phyloP scores from a whole-genome alignment of 2,888 invertebrate species.

The Phytoseiulus persimilis region DNA sequence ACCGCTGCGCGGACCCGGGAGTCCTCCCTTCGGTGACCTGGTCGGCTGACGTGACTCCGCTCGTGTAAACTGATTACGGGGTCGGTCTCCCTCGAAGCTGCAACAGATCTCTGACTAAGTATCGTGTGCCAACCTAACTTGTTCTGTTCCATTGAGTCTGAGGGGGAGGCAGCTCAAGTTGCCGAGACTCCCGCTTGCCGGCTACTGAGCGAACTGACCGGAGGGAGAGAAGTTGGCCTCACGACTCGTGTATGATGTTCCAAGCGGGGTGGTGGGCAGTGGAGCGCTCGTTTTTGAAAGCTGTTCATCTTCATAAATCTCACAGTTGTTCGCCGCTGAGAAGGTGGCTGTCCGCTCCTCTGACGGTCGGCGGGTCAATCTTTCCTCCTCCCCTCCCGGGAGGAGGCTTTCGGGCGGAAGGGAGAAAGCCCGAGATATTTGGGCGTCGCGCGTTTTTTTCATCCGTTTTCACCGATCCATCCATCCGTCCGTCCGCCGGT shows the following conservation, averaged over 20 bases:
- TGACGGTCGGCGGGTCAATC: neutral
- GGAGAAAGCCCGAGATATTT: neutral
- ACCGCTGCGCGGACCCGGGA: too few species aligned
- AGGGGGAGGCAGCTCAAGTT: neutral
- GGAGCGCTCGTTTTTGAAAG: neutral
- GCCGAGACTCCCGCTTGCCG: neutral
- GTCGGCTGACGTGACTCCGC: neutral
- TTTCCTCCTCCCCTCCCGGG: neutral
- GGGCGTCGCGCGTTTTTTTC: too few species aligned
- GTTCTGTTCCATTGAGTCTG: neutral
- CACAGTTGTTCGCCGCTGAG: neutral
- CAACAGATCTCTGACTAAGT: neutral
- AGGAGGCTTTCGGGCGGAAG: neutral
- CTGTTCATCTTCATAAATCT: conserved; percentile 5
- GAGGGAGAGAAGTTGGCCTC: neutral
- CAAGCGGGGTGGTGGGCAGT: neutral
- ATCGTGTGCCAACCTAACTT: neutral
- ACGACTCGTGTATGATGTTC: neutral
- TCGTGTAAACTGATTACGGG: neutral
- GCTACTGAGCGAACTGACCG: neutral
- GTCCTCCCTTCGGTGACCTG: neutral
- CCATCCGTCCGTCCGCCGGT: neutral
- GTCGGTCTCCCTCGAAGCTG: neutral
- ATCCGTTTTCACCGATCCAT: neutral
- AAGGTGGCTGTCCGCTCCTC: neutral